phyloP scores from a whole-genome alignment of 2,888 invertebrate species.

The Metallyticus violacea region DNA sequence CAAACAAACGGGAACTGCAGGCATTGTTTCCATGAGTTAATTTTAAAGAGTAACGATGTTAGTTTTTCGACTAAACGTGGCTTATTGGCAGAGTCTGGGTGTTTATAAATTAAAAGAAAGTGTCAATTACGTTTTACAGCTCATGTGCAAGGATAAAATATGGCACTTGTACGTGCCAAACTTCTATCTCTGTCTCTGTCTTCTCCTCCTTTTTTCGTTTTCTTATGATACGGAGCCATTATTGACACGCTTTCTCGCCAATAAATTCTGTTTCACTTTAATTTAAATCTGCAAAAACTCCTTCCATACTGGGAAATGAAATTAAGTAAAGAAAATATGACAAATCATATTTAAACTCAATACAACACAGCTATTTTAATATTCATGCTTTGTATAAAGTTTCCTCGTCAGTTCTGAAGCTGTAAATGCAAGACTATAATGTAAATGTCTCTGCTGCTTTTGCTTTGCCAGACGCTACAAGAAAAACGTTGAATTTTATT shows the following conservation, averaged over 20 bases:
- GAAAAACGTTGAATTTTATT: neutral
- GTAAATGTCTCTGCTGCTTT: neutral
- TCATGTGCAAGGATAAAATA: neutral
- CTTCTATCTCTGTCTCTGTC: neutral
- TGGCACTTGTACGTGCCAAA: neutral
- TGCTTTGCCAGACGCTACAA: neutral
- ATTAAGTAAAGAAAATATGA: neutral
- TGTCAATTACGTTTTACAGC: neutral
- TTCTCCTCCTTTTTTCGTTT: neutral
- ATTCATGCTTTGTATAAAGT: neutral
- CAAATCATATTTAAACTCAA: neutral
- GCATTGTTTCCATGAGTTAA: slow-evolving; percentile 28
- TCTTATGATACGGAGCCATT: neutral
- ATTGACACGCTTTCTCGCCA: neutral
- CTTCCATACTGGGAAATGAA: neutral
- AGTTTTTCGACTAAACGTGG: slow-evolving; percentile 4
- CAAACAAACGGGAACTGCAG: neutral
- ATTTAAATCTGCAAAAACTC: neutral
- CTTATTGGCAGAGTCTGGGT: neutral
- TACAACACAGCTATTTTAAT: neutral
- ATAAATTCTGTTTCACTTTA: neutral
- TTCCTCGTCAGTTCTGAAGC: neutral
- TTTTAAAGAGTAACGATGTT: slow-evolving; percentile 25
- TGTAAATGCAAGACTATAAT: too few relatives aligned
- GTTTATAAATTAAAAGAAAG: neutral